Percentiles rank a stretch among this genome's conserved stretches.
These are phyloP conservation scores for Apus apus DNA, from an alignment of 2,113 vertebrate species.

Conservation along the genomic window DNA sequence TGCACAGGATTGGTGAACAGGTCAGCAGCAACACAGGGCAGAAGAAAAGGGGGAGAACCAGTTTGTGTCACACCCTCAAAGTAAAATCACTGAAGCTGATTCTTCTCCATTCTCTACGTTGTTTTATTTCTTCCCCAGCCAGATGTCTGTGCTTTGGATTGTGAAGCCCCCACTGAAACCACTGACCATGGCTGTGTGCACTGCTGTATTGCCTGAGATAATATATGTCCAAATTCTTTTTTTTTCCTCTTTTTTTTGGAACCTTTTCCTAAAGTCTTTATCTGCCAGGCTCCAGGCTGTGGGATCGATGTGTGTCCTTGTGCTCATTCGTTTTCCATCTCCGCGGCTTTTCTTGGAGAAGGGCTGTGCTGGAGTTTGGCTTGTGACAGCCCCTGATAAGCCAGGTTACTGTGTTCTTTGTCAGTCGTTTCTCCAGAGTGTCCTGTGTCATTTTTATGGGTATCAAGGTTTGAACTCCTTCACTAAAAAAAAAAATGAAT, in stretches of 20 bases:
- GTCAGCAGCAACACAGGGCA: background rate
- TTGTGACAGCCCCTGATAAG: constrained; percentile 19
- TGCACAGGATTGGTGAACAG: background rate
- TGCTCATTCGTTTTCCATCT: background rate
- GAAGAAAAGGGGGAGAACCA: background rate
- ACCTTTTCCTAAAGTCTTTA: constrained; percentile 48
- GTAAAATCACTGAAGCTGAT: background rate
- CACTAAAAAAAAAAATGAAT: background rate
- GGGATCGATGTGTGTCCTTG: constrained; percentile 43
- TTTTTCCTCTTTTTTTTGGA: constrained; percentile 27
- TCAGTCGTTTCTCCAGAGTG: background rate
- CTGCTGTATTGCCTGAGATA: constrained; percentile 12
- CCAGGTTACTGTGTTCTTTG: background rate
- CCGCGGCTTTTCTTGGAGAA: background rate
- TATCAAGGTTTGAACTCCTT: background rate
- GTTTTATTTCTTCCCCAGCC: background rate
- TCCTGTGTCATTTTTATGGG: background rate
- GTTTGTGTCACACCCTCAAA: background rate
- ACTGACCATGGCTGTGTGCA: background rate
- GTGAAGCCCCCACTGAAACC: background rate
- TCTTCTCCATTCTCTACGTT: background rate
- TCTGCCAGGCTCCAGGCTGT: constrained; percentile 57
- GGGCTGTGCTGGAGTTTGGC: constrained; percentile 16
- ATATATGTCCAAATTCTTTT: constrained; percentile 32
- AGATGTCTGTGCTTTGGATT: background rate